A percentile compares a stretch with the other conserved stretches of the same genome.
Evolutionary conservation across 2,113 vertebrate genomes (phyloP).

Genomic region (Corvus hawaiiensis): DNA sequence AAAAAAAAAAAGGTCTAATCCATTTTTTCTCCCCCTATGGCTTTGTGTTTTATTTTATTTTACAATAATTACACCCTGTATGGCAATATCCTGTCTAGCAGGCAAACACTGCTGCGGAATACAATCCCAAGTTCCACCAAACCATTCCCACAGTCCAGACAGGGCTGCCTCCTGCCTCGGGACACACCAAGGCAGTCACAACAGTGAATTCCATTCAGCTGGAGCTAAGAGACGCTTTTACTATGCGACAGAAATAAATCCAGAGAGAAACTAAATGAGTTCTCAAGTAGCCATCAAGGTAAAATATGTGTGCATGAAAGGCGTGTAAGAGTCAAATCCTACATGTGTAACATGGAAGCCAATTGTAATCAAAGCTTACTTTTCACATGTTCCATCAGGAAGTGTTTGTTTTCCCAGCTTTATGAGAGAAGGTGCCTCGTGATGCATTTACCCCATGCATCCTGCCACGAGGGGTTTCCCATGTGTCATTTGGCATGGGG

Average conservation of each 20-base stretch:
- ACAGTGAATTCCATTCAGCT: constrained; percentile 13
- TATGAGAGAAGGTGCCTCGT: neutral
- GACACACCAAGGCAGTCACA: neutral
- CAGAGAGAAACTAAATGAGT: neutral
- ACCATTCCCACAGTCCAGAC: neutral
- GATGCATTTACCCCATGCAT: neutral
- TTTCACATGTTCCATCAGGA: neutral
- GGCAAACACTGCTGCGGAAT: neutral
- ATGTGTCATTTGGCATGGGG: neutral
- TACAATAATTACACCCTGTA: neutral
- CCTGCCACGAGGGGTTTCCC: neutral
- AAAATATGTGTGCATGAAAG: neutral
- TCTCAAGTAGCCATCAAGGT: neutral
- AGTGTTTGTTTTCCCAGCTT: neutral
- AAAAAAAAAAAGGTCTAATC: neutral
- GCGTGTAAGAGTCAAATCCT: neutral
- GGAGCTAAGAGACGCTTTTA: neutral
- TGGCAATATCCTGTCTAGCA: neutral
- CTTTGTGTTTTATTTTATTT: neutral
- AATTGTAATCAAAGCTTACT: neutral
- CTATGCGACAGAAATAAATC: neutral
- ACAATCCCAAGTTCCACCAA: neutral
- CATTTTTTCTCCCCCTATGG: neutral
- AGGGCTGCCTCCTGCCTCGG: neutral
- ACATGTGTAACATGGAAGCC: neutral